Evolutionary conservation across 64 coral and sea anemone genomes (phyloP), one percentile per base, ranked within the genome.

Genomic region (Orbicella faveolata): DNA sequence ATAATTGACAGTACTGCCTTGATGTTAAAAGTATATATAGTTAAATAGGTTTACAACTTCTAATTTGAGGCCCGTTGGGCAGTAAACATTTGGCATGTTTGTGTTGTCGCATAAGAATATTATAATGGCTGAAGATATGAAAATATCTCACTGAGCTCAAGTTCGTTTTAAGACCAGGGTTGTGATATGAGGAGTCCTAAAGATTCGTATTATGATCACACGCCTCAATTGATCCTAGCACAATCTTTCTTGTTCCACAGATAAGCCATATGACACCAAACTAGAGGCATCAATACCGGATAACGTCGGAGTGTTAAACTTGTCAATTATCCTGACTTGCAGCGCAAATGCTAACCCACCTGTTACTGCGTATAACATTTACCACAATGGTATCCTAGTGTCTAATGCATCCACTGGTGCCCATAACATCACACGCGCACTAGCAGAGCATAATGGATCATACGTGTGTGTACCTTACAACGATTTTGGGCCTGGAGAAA

Each of bases 381-480:
- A 82, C 18, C 84, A 89, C 66, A 65, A 89, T 77, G 78, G 79
- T 17, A 76, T 21, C n/a, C 20, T 67, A 8, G 44, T 93, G 35
- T 87, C 48, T 2, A 44, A 87, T 73, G 48, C 84, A 23, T 61
- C 77, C 13, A 83, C 70, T 75, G 85, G 87, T 2, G 20, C 77
- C 23, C 61, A 67, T 52, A 93, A 88, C 51, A 82, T 93, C 18
- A 76, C 84, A 76, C 76, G 53, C 3, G 64, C 83, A 5, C 20
- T 79, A 26, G 8, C 41, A 25, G 61, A 79, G 7, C 68, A 74
- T 81, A 74, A 75, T 53, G 86, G 86, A 23, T 74, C 77, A 5
- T 93, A 83, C 83, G 63, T 72, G 3, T 93, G 92, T 68, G 55
- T 61, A 13, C 70, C 92, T 81, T 83, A 88, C 48, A 93, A 93